Conservation (phyloP, 2,888 invertebrate genomes). For the Cephus spinipes region DNA sequence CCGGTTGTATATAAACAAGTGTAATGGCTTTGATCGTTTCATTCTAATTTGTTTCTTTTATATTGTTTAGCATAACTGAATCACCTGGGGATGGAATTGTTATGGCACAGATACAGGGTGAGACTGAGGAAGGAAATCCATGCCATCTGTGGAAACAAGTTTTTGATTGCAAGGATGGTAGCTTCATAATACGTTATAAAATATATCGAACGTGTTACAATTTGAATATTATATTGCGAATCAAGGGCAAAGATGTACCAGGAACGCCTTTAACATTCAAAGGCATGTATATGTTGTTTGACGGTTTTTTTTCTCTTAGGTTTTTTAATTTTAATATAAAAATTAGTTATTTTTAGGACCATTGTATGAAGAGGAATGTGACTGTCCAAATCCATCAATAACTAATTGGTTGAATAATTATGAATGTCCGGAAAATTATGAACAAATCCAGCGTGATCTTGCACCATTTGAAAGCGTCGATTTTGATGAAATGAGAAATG, state of each 20-base stretch:
- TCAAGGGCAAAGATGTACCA: conserved; percentile 73
- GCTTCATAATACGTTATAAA: conserved; percentile 85
- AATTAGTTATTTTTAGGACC: conserved; percentile 69
- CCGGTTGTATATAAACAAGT: conserved; percentile 13
- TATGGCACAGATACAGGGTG: conserved; percentile 71
- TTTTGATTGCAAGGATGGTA: conserved; percentile 86
- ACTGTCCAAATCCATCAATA: conserved; percentile 79
- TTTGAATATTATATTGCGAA: conserved; percentile 77
- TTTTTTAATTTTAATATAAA: conserved; percentile 7
- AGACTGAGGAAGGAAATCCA: conserved; percentile 68
- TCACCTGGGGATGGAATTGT: conserved; percentile 69
- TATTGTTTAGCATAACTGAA: conserved; percentile 69
- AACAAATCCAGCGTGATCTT: conserved; percentile 81
- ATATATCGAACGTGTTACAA: conserved; percentile 80
- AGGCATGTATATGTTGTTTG: conserved; percentile 67
- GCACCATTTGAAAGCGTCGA: conserved; percentile 76
- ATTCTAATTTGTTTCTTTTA: conserved; percentile 19
- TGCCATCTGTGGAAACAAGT: conserved; percentile 83
- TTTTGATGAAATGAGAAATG: conserved; percentile 75
- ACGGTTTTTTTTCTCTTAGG: not conserved
- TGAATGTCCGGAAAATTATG: conserved; percentile 73
- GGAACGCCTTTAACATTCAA: conserved; percentile 74
- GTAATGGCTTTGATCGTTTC: conserved; percentile 4
- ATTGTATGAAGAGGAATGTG: conserved; percentile 85
- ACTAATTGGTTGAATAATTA: conserved; percentile 76